A percentile compares a stretch with the other conserved stretches of the same genome.
Conservation (phyloP, 92 coral and sea anemone genomes). For the Hydrozoanthus gracilis region DNA sequence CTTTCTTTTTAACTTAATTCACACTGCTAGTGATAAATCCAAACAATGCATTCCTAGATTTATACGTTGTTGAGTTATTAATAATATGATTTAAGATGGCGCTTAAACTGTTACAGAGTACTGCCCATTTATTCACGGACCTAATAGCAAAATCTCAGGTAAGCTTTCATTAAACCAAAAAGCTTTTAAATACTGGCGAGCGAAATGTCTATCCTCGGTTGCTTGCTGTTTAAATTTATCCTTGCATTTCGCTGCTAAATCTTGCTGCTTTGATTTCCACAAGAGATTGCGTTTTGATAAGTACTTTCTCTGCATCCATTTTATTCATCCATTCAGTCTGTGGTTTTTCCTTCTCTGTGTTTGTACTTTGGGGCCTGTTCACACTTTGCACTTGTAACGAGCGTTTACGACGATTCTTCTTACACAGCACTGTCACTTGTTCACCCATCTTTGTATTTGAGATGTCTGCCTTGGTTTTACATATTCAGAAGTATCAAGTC, state of each 20-base stretch:
- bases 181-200: background rate
- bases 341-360: too few species aligned
- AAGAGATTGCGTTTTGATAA: too few species aligned
- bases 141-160: constrained; percentile 31
- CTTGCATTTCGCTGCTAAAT: background rate
- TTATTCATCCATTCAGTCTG: too few species aligned
- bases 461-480: too few species aligned
- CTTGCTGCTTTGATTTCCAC: background rate
- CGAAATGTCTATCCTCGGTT: background rate
- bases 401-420: too few species aligned
- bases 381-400: too few species aligned
- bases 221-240: background rate
- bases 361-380: too few species aligned
- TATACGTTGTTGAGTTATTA: background rate
- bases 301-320: too few species aligned
- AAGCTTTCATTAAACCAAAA: background rate
- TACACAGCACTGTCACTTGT: too few species aligned
- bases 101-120: constrained; percentile 40
- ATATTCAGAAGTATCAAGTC: too few species aligned
- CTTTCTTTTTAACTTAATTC: background rate
- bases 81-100: background rate
- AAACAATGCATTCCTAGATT: background rate
- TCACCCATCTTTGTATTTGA: too few species aligned
- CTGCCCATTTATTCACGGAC: constrained; percentile 42
- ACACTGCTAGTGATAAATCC: background rate